Percentiles rank a stretch among this genome's conserved stretches.
Conservation (phyloP, 1,140 invertebrate species). For the Micrasema longulum region DNA sequence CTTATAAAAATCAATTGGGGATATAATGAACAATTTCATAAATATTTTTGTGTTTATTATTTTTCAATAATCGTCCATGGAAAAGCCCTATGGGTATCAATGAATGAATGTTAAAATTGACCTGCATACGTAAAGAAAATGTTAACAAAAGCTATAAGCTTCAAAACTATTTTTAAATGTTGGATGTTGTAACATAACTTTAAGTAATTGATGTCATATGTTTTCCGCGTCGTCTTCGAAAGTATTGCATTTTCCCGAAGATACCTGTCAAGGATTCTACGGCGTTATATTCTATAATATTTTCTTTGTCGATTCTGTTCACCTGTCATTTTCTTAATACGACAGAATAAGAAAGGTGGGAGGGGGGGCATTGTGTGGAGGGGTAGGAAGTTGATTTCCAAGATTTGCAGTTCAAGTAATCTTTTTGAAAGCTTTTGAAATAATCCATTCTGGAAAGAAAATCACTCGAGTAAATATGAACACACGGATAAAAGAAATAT, state of each 20-base stretch:
- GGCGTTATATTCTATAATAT: neutral
- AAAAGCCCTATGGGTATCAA: no score
- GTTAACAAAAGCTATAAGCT: no score
- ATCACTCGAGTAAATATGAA: constrained; percentile 23
- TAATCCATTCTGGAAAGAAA: constrained; percentile 20
- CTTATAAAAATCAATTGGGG: no score
- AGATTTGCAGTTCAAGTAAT: constrained; percentile 29
- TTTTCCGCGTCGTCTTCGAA: no score
- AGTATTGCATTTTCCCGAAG: constrained; percentile 10
- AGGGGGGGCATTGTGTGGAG: neutral
- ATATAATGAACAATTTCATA: no score
- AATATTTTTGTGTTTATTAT: no score
- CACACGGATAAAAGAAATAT: constrained; percentile 1
- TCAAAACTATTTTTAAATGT: no score
- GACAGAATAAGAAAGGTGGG: constrained; percentile 13
- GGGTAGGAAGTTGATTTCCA: neutral
- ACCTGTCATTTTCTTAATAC: constrained; percentile 23
- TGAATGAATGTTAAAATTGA: no score
- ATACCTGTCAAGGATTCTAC: constrained; percentile 22
- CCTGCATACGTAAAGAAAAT: no score
- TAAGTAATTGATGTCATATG: no score
- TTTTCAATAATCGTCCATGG: no score
- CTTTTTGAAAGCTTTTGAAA: constrained; percentile 27
- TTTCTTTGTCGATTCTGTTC: constrained; percentile 5
- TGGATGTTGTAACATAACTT: no score